Conservation (phyloP, 2,888 invertebrate species). For the Drosophila maculinotata region DNA sequence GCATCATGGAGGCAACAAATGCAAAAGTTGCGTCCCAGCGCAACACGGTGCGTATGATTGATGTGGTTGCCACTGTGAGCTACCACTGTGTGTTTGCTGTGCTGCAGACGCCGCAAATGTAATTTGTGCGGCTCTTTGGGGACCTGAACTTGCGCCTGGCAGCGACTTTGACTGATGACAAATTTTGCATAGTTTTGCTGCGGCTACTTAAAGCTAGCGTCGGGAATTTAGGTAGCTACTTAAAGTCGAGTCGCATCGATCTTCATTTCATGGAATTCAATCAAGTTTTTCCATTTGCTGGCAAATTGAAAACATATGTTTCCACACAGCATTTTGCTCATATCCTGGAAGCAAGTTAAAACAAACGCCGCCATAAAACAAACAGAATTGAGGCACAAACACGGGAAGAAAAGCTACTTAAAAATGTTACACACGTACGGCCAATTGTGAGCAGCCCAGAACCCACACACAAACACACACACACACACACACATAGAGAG, state of each 20-base stretch:
- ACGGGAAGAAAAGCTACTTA: conserved; percentile 68
- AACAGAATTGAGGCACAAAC: conserved; percentile 57
- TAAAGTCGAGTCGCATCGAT: conserved; percentile 42
- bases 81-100: conserved; percentile 8
- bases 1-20: conserved; percentile 32
- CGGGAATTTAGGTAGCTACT: background rate
- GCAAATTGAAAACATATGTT: conserved; percentile 78
- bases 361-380: conserved; percentile 68
- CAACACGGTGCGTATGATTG: conserved; percentile 75
- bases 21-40: conserved; percentile 43
- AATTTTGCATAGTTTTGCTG: conserved; percentile 59
- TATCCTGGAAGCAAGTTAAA: conserved; percentile 53
- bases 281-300: conserved; percentile 80
- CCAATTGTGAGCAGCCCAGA: conserved; percentile 68
- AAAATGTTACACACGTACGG: conserved; percentile 81
- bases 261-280: conserved; percentile 70
- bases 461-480: conserved; percentile 24
- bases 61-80: conserved; percentile 46
- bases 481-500: background rate
- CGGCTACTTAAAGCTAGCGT: conserved; percentile 25
- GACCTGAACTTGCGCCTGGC: conserved; percentile 35
- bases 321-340: conserved; percentile 36
- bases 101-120: conserved; percentile 68
- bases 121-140: conserved; percentile 67
- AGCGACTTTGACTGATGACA: conserved; percentile 59